These are phyloP conservation scores for Salticus scenicus DNA, from an alignment of 2,888 invertebrate species.

Conservation along the genomic window DNA sequence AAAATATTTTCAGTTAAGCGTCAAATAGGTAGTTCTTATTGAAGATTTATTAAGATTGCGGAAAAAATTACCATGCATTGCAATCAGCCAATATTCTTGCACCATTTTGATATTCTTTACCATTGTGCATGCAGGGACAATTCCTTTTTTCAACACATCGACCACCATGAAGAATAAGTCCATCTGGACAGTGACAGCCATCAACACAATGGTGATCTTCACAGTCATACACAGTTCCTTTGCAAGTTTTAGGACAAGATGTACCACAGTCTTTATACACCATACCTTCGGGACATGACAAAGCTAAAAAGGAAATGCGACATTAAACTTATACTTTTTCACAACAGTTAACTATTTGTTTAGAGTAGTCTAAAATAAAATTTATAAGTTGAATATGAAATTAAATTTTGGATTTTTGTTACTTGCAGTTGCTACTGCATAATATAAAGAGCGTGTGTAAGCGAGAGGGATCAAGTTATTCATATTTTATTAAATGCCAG, in stretches of 20 bases:
- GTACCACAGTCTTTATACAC: slow-evolving; percentile 88
- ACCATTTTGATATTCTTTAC: slow-evolving; percentile 84
- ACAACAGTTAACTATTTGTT: not conserved
- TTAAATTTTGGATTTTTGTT: too few species aligned
- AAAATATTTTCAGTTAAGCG: too few species aligned
- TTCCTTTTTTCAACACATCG: slow-evolving; percentile 83
- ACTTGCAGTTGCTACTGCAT: too few species aligned
- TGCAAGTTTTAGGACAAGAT: slow-evolving; percentile 83
- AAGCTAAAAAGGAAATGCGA: slow-evolving; percentile 80
- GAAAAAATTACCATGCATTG: slow-evolving; percentile 83
- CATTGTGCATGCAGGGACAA: slow-evolving; percentile 88
- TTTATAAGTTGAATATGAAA: too few species aligned
- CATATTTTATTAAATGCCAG: too few species aligned
- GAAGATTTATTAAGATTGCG: not conserved
- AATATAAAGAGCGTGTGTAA: too few species aligned
- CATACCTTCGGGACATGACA: slow-evolving; percentile 84
- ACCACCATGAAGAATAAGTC: slow-evolving; percentile 84
- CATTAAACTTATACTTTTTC: too few species aligned
- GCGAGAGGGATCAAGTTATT: too few species aligned
- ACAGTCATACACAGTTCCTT: slow-evolving; percentile 70
- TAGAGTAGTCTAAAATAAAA: not conserved
- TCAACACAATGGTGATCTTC: slow-evolving; percentile 83
- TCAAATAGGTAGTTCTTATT: too few species aligned
- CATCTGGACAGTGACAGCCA: slow-evolving; percentile 91
- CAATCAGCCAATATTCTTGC: slow-evolving; percentile 85